Conservation (phyloP, 2,113 vertebrate genomes). For the Barnardius zonarius region DNA sequence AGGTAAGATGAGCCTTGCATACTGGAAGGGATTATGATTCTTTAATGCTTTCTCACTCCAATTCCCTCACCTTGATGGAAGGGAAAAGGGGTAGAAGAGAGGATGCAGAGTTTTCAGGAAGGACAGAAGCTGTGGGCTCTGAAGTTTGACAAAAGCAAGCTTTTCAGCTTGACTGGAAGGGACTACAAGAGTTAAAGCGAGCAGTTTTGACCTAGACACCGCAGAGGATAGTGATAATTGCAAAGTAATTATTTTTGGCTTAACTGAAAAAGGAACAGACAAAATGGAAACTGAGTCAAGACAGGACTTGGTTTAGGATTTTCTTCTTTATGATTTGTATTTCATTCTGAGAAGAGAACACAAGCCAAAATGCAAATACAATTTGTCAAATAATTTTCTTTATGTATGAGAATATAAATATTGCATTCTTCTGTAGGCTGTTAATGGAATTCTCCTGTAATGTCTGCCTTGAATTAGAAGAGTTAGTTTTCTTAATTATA, state of each 20-base stretch:
- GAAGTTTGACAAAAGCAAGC: not conserved
- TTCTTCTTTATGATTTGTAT: not conserved
- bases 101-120: not conserved
- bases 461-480: not conserved
- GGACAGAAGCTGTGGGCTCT: not conserved
- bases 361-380: not conserved
- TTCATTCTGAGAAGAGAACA: not conserved
- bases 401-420: not conserved
- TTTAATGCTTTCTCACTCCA: not conserved
- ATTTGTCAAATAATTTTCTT: not conserved
- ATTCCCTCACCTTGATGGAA: not conserved
- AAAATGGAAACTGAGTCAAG: not conserved
- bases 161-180: not conserved
- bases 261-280: not conserved
- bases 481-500: not conserved
- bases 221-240: not conserved
- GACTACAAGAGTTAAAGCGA: not conserved
- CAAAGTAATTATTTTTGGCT: not conserved
- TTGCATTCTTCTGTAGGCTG: not conserved
- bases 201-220: not conserved
- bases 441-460: conserved; percentile 20
- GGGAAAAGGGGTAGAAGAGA: not conserved
- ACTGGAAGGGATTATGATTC: not conserved
- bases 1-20: not conserved
- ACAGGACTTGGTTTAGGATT: not conserved